Evolutionary conservation across 2,797 vertebrate genomes (phyloP), one percentile per base, ranked within the genome.

Genomic region (Menidia menidia): DNA sequence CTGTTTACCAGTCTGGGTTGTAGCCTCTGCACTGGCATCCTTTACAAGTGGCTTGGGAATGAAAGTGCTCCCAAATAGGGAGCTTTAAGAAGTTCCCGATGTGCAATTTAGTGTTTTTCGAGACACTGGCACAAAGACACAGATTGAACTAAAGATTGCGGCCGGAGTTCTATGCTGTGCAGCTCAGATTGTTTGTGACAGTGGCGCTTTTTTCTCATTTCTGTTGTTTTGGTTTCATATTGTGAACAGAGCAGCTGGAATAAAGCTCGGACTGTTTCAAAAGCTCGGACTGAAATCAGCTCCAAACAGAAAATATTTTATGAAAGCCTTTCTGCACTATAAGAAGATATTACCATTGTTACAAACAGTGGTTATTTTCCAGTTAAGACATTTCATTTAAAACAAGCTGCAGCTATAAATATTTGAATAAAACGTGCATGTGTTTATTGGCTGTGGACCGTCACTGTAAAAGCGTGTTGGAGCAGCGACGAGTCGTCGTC

Each of bases 11-110:
- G 44, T 35, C 31, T 57, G 31, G 35, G 18, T 71, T 82, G 62
- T 41, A 60, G 61, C 76, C 65, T 73, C 59, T 68, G 59, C 13
- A 3, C 48, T 30, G 53, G 70, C 65, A 81, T 83, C 80, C 72
- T 47, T 80, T 56, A 67, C 47, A 64, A 77, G 74, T 75, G 66
- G 74, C 78, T 81, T 86, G 61, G 58, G 45, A 81, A 73, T 52
- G 55, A 66, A 69, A 62, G 3, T 14, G 7, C 44, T 53, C 63
- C 71, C 66, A 79, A 82, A 83, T 43, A 64, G 16, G 18, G 50
- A 66, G 65, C 50, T 78, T 80, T 73, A 44, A 68, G 58, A 58
- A 41, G 57, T 48, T 74, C 47, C 54, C 60, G 13, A 55, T 77
- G 78, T 81, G 71, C 56, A 81, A 78, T 82, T 85, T 77, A 52